Conservation (phyloP, 1,140 invertebrate genomes). For the Penaeus japonicus region DNA sequence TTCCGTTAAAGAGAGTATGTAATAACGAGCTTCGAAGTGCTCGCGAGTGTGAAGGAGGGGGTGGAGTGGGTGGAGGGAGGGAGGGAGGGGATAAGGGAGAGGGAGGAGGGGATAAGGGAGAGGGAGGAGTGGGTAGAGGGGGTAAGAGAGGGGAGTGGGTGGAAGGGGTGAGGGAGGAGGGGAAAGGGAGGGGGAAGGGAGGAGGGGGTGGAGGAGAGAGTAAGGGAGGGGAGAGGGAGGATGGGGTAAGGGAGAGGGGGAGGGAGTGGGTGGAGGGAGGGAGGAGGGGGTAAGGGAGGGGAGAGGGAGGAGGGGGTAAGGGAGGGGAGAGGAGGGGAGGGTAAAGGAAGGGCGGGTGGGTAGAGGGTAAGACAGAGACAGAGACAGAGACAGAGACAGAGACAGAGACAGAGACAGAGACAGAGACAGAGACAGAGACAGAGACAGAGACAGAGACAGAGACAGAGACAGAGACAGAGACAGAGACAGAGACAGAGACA, state of each 20-base stretch:
- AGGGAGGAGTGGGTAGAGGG: neutral
- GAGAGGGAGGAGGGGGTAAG: neutral
- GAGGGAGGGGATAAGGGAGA: neutral
- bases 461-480: neutral
- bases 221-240: neutral
- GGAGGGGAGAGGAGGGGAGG: too few relatives aligned
- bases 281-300: too few relatives aligned
- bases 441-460: neutral
- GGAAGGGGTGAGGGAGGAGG: too few relatives aligned
- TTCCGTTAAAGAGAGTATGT: too few relatives aligned
- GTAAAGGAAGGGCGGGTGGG: too few relatives aligned
- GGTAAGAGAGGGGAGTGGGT: neutral
- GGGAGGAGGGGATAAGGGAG: neutral
- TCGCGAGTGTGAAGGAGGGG: too few relatives aligned
- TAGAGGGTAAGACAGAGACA: neutral
- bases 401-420: conserved; percentile 29
- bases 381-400: conserved; percentile 13
- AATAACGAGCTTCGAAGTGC: neutral
- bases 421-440: neutral
- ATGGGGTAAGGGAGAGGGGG: too few relatives aligned
- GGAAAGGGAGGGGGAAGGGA: too few relatives aligned
- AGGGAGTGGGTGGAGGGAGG: neutral
- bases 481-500: neutral
- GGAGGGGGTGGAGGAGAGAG: neutral
- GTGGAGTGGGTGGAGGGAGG: neutral